phyloP scores from a whole-genome alignment of 2,113 vertebrate genomes.

The Girardinichthys multiradiatus region DNA sequence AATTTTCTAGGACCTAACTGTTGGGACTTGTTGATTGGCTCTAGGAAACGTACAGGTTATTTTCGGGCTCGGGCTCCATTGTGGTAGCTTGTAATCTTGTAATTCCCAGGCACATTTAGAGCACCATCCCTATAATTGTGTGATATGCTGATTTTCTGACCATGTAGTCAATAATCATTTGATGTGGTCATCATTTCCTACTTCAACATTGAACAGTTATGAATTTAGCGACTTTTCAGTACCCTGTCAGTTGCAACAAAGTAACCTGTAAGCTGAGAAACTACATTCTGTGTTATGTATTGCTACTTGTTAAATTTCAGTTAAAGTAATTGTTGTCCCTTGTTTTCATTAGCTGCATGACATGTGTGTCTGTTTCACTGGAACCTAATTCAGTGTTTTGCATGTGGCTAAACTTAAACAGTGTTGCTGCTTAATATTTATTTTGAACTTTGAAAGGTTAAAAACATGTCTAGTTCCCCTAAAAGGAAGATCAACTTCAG shows the following conservation, averaged over 20 bases:
- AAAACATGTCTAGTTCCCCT: background rate
- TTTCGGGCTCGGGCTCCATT: background rate
- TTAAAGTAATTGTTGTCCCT: too few species aligned
- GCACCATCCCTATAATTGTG: too few species aligned
- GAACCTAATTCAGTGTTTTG: background rate
- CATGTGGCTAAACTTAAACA: background rate
- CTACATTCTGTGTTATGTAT: too few species aligned
- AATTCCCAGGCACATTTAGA: background rate
- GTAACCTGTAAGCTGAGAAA: too few species aligned
- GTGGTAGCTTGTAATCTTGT: background rate
- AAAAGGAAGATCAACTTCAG: slow-evolving; percentile 11
- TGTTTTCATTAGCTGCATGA: background rate
- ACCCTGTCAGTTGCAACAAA: too few species aligned
- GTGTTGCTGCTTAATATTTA: background rate
- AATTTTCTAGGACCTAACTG: background rate
- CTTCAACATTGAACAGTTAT: too few species aligned
- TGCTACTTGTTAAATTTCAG: too few species aligned
- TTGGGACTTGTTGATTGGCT: background rate
- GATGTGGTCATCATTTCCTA: too few species aligned
- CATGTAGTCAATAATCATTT: background rate
- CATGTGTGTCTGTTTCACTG: background rate
- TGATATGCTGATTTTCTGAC: background rate
- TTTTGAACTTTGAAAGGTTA: background rate
- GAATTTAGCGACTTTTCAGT: too few species aligned
- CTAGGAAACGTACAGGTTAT: background rate